A percentile compares a stretch with the other conserved stretches of the same genome.
These are phyloP conservation scores for Eretmocerus hayati DNA, from an alignment of 2,888 invertebrate genomes.

Conservation along the genomic window DNA sequence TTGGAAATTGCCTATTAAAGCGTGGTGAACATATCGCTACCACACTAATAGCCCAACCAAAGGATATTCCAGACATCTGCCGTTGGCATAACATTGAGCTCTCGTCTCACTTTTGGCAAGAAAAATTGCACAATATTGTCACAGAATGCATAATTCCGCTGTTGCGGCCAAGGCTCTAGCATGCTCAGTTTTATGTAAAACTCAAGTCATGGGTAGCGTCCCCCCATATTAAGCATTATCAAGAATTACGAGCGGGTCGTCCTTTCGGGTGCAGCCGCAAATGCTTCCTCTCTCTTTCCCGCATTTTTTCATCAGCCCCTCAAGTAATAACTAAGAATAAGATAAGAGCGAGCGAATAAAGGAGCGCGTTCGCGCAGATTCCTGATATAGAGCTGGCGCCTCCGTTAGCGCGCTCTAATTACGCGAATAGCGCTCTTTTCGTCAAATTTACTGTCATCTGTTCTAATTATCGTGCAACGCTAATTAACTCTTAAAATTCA, in stretches of 20 bases:
- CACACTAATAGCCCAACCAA: no score
- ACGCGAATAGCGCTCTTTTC: conserved; percentile 9
- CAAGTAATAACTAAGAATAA: not conserved
- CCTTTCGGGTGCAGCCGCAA: not conserved
- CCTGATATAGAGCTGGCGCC: conserved; percentile 10
- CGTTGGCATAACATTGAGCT: not conserved
- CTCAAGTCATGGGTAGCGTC: conserved; percentile 30
- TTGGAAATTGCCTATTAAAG: no score
- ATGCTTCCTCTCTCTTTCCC: conserved; percentile 5
- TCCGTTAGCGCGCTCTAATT: conserved; percentile 5
- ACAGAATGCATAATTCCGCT: conserved; percentile 38
- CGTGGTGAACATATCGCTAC: no score
- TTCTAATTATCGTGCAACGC: conserved; percentile 14
- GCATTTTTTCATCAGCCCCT: not conserved
- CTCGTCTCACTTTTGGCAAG: not conserved
- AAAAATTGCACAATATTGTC: conserved; percentile 37
- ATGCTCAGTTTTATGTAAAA: conserved; percentile 43
- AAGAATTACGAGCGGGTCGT: conserved; percentile 33
- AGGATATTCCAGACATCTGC: conserved; percentile 11
- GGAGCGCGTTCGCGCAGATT: conserved; percentile 12
- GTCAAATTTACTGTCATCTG: conserved; percentile 22
- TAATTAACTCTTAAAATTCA: conserved; percentile 19
- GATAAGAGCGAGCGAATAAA: conserved; percentile 22
- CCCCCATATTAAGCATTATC: conserved; percentile 41
- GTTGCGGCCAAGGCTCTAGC: conserved; percentile 38